These are phyloP conservation scores for Morone saxatilis DNA, from an alignment of 2,113 vertebrate genomes.

Conservation along the genomic window DNA sequence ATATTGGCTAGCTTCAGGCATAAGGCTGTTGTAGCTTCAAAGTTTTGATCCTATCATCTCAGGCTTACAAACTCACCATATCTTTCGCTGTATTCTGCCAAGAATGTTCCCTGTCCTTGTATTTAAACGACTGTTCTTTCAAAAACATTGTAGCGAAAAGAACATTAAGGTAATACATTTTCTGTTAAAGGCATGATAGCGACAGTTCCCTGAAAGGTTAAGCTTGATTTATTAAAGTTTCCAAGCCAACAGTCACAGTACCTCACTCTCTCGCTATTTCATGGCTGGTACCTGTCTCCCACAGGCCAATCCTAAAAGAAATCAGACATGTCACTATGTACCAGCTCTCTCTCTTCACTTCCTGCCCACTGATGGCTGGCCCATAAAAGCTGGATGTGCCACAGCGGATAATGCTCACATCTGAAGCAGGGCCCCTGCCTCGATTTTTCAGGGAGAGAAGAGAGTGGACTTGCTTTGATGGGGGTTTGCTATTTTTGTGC, in stretches of 20 bases:
- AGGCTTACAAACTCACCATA: not conserved
- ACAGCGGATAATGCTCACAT: slow-evolving; percentile 48
- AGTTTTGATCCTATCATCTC: slow-evolving; percentile 48
- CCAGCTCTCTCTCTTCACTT: slow-evolving; percentile 16
- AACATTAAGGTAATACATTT: not conserved
- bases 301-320: slow-evolving; percentile 21
- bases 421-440: slow-evolving; percentile 41
- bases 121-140: slow-evolving; percentile 45
- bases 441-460: not conserved
- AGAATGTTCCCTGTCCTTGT: not conserved
- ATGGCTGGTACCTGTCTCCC: slow-evolving; percentile 31
- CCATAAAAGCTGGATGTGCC: slow-evolving; percentile 45
- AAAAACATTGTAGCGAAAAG: slow-evolving; percentile 20
- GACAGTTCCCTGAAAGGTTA: slow-evolving; percentile 47
- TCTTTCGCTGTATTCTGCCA: not conserved
- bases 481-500: slow-evolving; percentile 59
- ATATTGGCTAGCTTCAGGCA: slow-evolving; percentile 54
- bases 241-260: slow-evolving; percentile 34
- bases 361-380: slow-evolving; percentile 22
- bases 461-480: slow-evolving; percentile 46
- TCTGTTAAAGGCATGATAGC: slow-evolving; percentile 22
- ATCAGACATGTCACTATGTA: slow-evolving; percentile 17
- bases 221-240: slow-evolving; percentile 49
- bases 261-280: slow-evolving; percentile 46
- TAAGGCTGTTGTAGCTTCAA: slow-evolving; percentile 47